A percentile compares a stretch with the other conserved stretches of the same genome.
Conservation (phyloP, 2,888 invertebrate species). For the Dicyrtomina minuta region DNA sequence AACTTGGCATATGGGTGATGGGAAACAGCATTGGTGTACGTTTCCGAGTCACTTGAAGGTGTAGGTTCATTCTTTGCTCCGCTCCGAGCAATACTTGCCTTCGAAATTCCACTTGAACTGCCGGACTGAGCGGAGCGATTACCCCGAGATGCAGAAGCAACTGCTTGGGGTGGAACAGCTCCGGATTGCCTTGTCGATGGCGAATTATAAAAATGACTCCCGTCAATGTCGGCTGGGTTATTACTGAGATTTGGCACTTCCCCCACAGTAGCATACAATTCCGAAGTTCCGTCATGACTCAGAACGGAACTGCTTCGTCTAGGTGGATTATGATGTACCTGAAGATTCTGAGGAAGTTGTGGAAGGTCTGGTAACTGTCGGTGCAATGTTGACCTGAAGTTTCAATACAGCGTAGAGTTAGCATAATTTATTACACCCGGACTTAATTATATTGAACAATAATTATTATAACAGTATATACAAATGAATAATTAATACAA, state of each 20-base stretch:
- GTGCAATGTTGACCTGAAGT: conserved; percentile 43
- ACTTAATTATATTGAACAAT: too few relatives aligned
- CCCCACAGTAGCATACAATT: conserved; percentile 77
- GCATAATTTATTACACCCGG: too few relatives aligned
- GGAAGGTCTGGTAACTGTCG: conserved; percentile 78
- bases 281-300: conserved; percentile 74
- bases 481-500: too few relatives aligned
- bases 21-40: conserved; percentile 39
- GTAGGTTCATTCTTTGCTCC: conserved; percentile 36
- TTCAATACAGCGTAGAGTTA: too few relatives aligned
- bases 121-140: not conserved
- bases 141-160: conserved; percentile 7
- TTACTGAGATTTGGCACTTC: conserved; percentile 32
- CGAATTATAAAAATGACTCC: not conserved
- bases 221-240: not conserved
- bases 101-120: not conserved
- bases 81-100: not conserved
- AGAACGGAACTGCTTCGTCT: conserved; percentile 48
- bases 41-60: conserved; percentile 51
- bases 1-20: conserved; percentile 75
- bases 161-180: not conserved
- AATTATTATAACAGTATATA: not conserved
- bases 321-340: conserved; percentile 52
- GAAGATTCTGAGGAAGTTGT: conserved; percentile 51
- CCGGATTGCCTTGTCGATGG: too few relatives aligned